phyloP scores from a whole-genome alignment of 2,797 vertebrate species.

The Neoniphon sammara region DNA sequence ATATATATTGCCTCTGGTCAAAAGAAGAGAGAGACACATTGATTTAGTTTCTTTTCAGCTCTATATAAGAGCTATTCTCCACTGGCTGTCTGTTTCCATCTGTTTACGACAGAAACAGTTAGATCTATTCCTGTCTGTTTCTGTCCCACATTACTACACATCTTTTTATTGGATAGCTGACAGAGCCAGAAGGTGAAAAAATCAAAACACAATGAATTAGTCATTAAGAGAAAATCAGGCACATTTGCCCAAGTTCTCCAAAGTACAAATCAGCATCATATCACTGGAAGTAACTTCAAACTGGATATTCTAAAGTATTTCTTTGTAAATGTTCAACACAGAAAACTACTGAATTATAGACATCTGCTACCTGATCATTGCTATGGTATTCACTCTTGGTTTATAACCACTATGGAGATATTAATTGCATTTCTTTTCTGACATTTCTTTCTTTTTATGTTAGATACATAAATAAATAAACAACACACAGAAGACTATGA shows the following conservation, averaged over 20 bases:
- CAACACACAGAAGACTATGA: conserved; percentile 6
- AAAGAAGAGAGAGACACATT: not conserved
- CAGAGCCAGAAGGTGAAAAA: not conserved
- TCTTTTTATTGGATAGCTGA: not conserved
- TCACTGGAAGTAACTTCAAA: conserved; percentile 7
- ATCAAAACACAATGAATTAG: not conserved
- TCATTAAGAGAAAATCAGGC: not conserved
- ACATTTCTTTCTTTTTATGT: not conserved
- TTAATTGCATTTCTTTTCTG: not conserved
- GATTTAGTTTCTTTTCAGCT: conserved; percentile 1
- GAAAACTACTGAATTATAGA: conserved; percentile 1
- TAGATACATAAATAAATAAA: conserved; percentile 2
- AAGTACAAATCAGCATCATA: not conserved
- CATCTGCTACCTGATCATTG: not conserved
- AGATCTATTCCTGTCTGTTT: not conserved
- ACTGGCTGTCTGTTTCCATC: conserved; percentile 1
- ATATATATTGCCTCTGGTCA: not conserved
- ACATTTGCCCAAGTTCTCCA: not conserved
- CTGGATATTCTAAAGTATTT: not conserved
- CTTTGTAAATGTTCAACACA: conserved; percentile 5
- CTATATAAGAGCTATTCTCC: conserved; percentile 2
- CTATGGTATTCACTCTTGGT: not conserved
- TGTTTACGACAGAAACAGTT: not conserved
- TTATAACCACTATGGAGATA: not conserved
- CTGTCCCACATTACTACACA: not conserved